Evolutionary conservation across 2,888 invertebrate genomes (phyloP).

Genomic region (Mantis religiosa): DNA sequence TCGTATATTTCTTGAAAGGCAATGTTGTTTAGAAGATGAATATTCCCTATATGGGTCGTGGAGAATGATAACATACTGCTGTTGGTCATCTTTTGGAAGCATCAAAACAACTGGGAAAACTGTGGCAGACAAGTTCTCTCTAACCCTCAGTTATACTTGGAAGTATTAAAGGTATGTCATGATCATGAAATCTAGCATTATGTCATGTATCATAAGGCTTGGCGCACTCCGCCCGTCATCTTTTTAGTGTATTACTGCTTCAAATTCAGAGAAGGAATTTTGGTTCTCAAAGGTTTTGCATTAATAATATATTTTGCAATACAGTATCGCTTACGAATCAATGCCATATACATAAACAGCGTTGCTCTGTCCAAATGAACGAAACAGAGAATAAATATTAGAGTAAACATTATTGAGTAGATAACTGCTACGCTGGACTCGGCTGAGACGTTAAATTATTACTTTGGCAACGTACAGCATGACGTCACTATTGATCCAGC

Average conservation of each 20-base stretch:
- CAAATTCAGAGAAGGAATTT: background rate
- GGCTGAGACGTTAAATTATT: background rate
- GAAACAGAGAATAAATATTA: background rate
- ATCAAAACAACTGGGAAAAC: background rate
- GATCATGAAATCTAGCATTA: background rate
- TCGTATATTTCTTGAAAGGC: background rate
- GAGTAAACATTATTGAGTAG: background rate
- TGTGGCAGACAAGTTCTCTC: background rate
- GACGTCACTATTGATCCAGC: conserved; percentile 15
- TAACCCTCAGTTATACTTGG: background rate
- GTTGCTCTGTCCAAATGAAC: background rate
- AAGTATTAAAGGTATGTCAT: background rate
- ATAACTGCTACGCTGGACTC: background rate
- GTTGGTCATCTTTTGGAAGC: background rate
- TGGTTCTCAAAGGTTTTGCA: background rate
- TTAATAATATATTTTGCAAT: background rate
- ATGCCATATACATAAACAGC: background rate
- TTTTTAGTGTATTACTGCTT: background rate
- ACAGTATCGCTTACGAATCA: background rate
- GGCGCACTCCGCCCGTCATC: background rate
- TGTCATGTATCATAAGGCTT: background rate
- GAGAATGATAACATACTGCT: background rate
- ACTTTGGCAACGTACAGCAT: background rate
- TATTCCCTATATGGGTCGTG: background rate
- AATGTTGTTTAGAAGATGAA: background rate